phyloP scores from a whole-genome alignment of 2,797 vertebrate genomes.

The Fundulus diaphanus region DNA sequence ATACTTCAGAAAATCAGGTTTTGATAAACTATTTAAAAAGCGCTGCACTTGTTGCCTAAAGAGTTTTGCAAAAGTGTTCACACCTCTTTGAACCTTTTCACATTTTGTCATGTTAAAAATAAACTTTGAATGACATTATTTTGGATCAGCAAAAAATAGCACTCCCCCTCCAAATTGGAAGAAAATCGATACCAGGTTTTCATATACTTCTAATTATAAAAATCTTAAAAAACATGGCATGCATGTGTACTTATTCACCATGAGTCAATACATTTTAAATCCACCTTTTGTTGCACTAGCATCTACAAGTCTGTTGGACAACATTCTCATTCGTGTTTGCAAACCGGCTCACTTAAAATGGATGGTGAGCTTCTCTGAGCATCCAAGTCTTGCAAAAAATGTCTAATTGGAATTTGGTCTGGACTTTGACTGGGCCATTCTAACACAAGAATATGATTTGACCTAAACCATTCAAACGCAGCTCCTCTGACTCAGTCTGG shows the following conservation, averaged over 20 bases:
- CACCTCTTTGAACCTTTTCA: neutral
- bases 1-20: constrained; percentile 7
- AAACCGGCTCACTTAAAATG: too few relatives aligned
- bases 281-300: neutral
- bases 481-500: neutral
- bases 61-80: neutral
- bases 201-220: neutral
- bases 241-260: neutral
- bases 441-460: neutral
- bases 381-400: neutral
- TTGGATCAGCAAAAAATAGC: neutral
- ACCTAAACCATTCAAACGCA: neutral
- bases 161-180: neutral
- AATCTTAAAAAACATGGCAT: too few relatives aligned
- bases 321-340: too few relatives aligned
- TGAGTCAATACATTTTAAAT: neutral
- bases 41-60: neutral
- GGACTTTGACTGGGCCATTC: neutral
- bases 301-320: neutral
- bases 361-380: too few relatives aligned
- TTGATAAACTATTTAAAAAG: constrained; percentile 10
- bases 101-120: neutral
- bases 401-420: neutral
- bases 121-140: neutral
- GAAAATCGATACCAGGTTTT: neutral